Base-by-base conservation (phyloP, 2,797 vertebrate genomes). In the Trachurus trachurus region DNA sequence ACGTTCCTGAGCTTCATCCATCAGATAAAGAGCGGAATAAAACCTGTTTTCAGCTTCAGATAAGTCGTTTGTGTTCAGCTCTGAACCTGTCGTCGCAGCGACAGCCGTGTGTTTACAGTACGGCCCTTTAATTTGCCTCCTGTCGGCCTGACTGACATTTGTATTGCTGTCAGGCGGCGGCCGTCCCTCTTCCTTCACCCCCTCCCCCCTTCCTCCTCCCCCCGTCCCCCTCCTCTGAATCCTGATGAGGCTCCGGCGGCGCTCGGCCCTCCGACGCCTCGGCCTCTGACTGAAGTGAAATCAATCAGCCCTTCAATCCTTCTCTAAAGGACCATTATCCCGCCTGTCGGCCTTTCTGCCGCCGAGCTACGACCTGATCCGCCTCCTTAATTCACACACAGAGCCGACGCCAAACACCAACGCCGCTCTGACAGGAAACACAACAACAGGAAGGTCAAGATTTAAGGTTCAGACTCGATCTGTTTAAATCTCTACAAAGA, bases 231-330 rank as follows among this genome's bases (percentile, higher is more conserved):
- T 64, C 71, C 50, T 40, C 49, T 82, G 93, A 93, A 95, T 94
- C 88, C 86, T 88, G 91, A 94, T 92, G 88, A 94, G 88, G 71
- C 76, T 82, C 81, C 45, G 52, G 59, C 9, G 49, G 81, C 62
- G 71, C 76, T 88, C 62, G 26, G 80, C 76, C 83, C 76, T 34
- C 31, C 1, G 81, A 89, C 88, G 87, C 72, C 56, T 79, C 84
- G 84, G 87, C 85, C 87, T 91, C 87, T 87, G 86, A 86, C 88
- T 94, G 90, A 93, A 89, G 85, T 87, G 86, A 94, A 94, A 96
- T 96, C 95, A 93, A 94, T 94, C 93, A 90, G 87, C 79, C 92
- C 88, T 88, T 94, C 94, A 93, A 80, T 92, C 74, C 75, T 87
- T 84, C 88, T 92, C 88, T 92, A 91, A 87, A 88, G 87, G 85